Conservation (phyloP, 1,140 invertebrate genomes). For the Diprion similis region DNA sequence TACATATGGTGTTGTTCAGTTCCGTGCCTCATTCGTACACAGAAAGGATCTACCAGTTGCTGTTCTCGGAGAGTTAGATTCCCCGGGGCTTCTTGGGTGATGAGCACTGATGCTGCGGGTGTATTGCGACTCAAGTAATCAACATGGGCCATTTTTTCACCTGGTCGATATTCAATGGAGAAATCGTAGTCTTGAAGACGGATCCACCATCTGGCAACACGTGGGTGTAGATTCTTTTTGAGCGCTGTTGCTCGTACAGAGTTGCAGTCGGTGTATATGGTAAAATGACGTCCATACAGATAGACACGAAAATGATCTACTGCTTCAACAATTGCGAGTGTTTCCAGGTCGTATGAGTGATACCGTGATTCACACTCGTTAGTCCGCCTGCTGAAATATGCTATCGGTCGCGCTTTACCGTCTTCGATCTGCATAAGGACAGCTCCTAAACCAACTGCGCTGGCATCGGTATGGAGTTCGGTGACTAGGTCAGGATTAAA, state of each 20-base stretch:
- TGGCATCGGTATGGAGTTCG: constrained; percentile 38
- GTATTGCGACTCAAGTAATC: constrained; percentile 42
- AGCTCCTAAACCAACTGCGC: constrained; percentile 23
- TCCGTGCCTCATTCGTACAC: no score
- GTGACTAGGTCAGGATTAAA: constrained; percentile 40
- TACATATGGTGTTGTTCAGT: no score
- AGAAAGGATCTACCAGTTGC: no score
- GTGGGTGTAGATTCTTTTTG: constrained; percentile 32
- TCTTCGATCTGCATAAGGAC: constrained; percentile 2
- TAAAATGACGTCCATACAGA: constrained; percentile 34
- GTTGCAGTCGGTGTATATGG: constrained; percentile 32
- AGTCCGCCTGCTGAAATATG: constrained; percentile 25
- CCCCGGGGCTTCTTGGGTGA: no score
- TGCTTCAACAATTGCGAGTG: constrained; percentile 47
- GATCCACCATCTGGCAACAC: constrained; percentile 33
- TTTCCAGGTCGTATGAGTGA: constrained; percentile 52
- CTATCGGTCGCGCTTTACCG: constrained; percentile 15
- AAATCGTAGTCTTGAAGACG: constrained; percentile 39
- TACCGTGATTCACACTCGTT: constrained; percentile 42
- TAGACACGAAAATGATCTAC: constrained; percentile 38
- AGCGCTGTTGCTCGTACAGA: constrained; percentile 30
- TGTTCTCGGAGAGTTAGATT: no score
- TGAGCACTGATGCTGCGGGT: no score
- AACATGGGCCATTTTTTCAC: constrained; percentile 38
- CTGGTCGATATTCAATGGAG: constrained; percentile 35